Evolutionary conservation across 2,797 vertebrate species (phyloP), one percentile per base, ranked within the genome.

Genomic region (Spondyliosoma cantharus): DNA sequence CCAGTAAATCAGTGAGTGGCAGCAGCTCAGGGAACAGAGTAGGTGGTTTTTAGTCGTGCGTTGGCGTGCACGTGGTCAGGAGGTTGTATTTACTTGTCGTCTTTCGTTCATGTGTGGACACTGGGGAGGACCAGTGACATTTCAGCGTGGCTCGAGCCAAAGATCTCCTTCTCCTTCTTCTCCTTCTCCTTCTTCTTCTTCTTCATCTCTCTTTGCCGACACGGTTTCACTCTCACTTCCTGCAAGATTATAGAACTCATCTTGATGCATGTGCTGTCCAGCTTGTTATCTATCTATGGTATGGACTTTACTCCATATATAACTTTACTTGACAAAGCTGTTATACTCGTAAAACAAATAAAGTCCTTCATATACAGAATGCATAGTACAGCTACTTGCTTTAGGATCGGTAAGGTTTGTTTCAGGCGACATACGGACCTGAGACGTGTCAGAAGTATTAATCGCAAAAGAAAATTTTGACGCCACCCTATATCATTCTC

Each of bases 61-160:
- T 87, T 49, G 84, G 67, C n/a, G 54, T 80, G 56, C 73, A 80
- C 63, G 24, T 45, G 45, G 81, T 83, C 73, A 50, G 83, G 73
- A 87, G 86, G 88, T 87, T 71, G 80, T 81, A 69, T 73, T 88
- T 70, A 70, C 79, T 77, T 25, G 71, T 90, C 82, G 80, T 92
- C 75, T 80, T 71, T 90, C 66, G 82, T 63, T 90, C 81, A 63
- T 86, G 81, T 68, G 84, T 82, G 87, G 82, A 82, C 86, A 86
- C 91, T 84, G 84, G 87, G 71, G 60, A 74, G 76, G 86, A 83
- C 85, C 88, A 62, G 90, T 87, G 86, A 84, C 76, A 78, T 90
- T 85, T 90, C 81, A 78, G 86, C 43, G 81, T 93, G 94, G 94
- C 93, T 93, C 43, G 85, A 95, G 93, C 95, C 95, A 96, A 95